These are phyloP conservation scores for Phrynocephalus forsythii DNA, from an alignment of 2,797 vertebrate genomes.

Conservation along the genomic window DNA sequence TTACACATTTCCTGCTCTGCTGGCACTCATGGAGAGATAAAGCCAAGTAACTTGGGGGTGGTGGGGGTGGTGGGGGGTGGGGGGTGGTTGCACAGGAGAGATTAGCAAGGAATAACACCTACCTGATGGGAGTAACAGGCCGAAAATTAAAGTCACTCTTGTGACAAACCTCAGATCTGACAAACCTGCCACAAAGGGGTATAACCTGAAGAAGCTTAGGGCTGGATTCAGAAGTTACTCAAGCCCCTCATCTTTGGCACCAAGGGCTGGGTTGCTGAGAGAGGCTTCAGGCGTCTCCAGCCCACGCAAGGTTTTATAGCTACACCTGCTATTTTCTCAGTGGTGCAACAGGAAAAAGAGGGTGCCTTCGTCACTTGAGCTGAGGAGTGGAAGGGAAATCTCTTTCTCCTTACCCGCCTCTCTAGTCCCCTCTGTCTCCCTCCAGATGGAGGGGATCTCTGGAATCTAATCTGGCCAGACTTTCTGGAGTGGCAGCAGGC, in stretches of 20 bases:
- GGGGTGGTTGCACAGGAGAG: neutral
- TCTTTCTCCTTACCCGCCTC: neutral
- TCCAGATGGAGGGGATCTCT: constrained; percentile 33
- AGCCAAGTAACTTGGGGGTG: neutral
- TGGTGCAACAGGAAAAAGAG: constrained; percentile 36
- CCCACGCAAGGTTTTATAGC: neutral
- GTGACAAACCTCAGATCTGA: constrained; percentile 14
- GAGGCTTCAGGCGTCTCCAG: neutral
- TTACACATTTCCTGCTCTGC: constrained; percentile 56
- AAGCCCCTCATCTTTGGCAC: neutral
- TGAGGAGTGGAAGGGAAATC: neutral
- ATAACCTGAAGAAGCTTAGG: constrained; percentile 9
- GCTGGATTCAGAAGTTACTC: too few species aligned
- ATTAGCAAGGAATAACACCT: constrained; percentile 43
- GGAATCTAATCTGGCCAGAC: constrained; percentile 31
- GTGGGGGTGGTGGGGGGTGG: neutral
- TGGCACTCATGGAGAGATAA: constrained; percentile 4
- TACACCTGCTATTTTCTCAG: constrained; percentile 39
- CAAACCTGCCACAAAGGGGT: neutral
- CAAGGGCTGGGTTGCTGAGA: accelerated
- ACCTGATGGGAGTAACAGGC: constrained; percentile 55
- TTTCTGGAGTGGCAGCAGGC: neutral
- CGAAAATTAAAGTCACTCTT: constrained; percentile 6
- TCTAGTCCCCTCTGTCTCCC: neutral
- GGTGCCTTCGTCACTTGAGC: neutral